Evolutionary conservation across 2,113 vertebrate species (phyloP).

Genomic region (Passer montanus): DNA sequence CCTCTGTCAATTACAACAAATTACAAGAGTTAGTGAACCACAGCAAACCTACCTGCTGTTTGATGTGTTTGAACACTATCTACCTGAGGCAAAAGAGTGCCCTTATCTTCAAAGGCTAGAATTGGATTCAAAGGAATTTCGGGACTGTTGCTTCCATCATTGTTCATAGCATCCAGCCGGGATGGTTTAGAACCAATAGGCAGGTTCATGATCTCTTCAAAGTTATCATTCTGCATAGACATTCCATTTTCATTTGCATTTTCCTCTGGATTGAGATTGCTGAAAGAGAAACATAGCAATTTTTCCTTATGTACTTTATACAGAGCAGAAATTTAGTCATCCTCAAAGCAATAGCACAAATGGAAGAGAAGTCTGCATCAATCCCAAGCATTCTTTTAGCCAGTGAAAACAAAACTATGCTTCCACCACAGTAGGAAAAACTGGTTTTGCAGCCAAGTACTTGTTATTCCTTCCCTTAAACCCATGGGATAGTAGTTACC

Average conservation of each 20-base stretch:
- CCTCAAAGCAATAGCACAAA: not conserved
- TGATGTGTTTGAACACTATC: conserved; percentile 86
- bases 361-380: not conserved
- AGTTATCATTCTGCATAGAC: conserved; percentile 76
- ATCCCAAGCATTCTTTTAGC: not conserved
- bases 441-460: not conserved
- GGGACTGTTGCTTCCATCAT: conserved; percentile 72
- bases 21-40: not conserved
- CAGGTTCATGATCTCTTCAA: conserved; percentile 90
- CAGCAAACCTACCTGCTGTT: conserved; percentile 81
- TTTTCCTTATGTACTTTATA: not conserved
- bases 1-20: not conserved
- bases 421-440: not conserved
- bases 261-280: conserved; percentile 65
- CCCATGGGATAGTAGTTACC: rapidly evolving
- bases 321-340: not conserved
- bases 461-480: not conserved
- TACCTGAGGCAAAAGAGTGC: conserved; percentile 81
- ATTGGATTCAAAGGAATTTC: conserved; percentile 82
- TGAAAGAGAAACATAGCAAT: conserved; percentile 1
- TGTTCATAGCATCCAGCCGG: conserved; percentile 77
- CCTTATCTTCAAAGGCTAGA: conserved; percentile 90
- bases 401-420: not conserved
- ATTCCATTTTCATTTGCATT: conserved; percentile 87
- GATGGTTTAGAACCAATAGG: conserved; percentile 84